These are phyloP conservation scores for Habropoda laboriosa DNA, from an alignment of 1,140 invertebrate species.

Conservation along the genomic window DNA sequence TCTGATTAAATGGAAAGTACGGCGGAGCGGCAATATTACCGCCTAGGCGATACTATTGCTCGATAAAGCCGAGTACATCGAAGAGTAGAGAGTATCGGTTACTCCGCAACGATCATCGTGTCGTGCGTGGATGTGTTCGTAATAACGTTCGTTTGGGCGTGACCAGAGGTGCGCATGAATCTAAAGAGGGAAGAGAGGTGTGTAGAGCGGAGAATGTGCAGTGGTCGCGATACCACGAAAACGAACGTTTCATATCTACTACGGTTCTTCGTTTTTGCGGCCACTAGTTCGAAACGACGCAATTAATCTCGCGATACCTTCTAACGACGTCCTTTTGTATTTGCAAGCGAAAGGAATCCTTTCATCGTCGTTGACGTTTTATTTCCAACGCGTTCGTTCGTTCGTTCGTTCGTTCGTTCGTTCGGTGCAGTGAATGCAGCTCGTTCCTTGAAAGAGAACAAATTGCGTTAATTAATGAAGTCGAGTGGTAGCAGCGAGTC, in stretches of 20 bases:
- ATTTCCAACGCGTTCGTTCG: no score
- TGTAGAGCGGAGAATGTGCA: not conserved
- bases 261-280: not conserved
- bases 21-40: constrained; percentile 36
- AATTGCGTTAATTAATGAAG: constrained; percentile 42
- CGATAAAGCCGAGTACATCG: constrained; percentile 44
- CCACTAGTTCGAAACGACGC: not conserved
- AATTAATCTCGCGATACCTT: constrained; percentile 25
- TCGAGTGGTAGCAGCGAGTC: not conserved
- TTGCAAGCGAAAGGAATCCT: not conserved
- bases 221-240: not conserved
- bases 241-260: not conserved
- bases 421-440: not conserved
- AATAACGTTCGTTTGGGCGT: constrained; percentile 13
- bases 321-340: constrained; percentile 19
- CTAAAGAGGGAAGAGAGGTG: not conserved
- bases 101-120: constrained; percentile 38
- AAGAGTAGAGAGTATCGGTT: constrained; percentile 35
- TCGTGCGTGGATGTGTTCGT: not conserved
- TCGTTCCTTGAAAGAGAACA: not conserved
- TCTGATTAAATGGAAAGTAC: constrained; percentile 39
- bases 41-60: constrained; percentile 48
- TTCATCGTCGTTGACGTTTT: not conserved
- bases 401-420: no score
- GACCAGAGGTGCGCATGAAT: not conserved